Evolutionary conservation across 1,140 invertebrate genomes (phyloP).

Genomic region (Oedothorax gibbosus): DNA sequence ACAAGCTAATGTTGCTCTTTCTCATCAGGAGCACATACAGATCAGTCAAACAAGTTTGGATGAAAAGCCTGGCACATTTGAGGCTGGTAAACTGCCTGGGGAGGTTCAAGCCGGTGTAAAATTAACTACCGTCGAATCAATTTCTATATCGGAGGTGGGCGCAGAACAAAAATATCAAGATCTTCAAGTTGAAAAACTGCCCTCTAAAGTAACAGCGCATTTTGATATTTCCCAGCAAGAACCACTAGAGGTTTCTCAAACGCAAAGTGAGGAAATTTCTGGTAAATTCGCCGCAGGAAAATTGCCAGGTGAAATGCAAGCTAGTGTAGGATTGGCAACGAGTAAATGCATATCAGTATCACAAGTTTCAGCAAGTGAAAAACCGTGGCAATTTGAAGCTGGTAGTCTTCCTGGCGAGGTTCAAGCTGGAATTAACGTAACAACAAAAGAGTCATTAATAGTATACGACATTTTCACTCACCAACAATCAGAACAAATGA

Average conservation of each 20-base stretch:
- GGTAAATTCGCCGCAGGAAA: constrained; percentile 52
- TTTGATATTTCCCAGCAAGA: constrained; percentile 48
- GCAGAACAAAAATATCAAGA: constrained; percentile 44
- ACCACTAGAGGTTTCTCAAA: constrained; percentile 45
- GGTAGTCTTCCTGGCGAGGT: constrained; percentile 40
- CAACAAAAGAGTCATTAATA: constrained; percentile 36
- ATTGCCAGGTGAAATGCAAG: constrained; percentile 57
- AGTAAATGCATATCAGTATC: constrained; percentile 48
- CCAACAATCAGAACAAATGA: constrained; percentile 44
- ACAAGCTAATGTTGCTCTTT: constrained; percentile 39
- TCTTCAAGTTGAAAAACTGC: constrained; percentile 37
- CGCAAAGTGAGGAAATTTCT: constrained; percentile 46
- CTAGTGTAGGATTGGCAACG: constrained; percentile 44
- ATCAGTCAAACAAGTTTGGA: constrained; percentile 47
- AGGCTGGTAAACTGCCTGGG: constrained; percentile 57
- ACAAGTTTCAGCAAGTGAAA: constrained; percentile 48
- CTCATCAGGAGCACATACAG: constrained; percentile 45
- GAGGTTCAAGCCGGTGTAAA: constrained; percentile 59
- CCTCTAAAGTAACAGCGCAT: constrained; percentile 12
- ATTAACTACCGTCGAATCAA: constrained; percentile 50
- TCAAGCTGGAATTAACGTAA: constrained; percentile 44
- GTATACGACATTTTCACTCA: constrained; percentile 33
- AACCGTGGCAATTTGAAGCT: constrained; percentile 14
- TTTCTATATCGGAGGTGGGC: constrained; percentile 60
- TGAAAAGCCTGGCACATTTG: constrained; percentile 58